Base-by-base conservation (phyloP, 2,888 invertebrate genomes). In the Pheosia gnoma region DNA sequence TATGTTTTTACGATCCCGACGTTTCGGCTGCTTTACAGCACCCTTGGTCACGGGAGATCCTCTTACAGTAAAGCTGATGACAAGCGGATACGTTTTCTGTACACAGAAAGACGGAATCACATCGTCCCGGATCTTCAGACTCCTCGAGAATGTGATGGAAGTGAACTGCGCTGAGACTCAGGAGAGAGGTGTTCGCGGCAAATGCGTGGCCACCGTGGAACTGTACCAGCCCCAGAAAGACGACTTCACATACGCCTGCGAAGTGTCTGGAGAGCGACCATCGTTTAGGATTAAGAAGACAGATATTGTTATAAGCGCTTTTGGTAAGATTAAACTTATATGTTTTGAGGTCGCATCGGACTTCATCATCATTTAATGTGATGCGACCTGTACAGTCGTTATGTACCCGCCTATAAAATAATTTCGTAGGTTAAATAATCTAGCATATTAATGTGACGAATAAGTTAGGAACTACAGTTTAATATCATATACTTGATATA, bases 241-340 rank as follows among this genome's bases (percentile, higher is more conserved):
- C 0, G 81, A 84, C 59, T 74, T 84, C 36, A 75, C 63, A 0
- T 84, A 81, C 65, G 71, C 80, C 0, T 93, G 93, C 58, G 91
- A 91, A 56, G 89, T 89, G 2, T 91, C 92, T 0, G 93, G 92
- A 0, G 93, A 93, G 58, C 65, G 89, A 49, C 93, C 93, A 0
- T 75, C 63, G 65, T 93, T 93, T 57, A 74, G 76, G 39, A 81
- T 85, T 5, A 79, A 77, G 2, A 78, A 71, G n/a, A 74, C 82
- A 56, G 79, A 78, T 9, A 71, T 85, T n/a, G 43, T 74, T 8
- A 72, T 91, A 13, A 75, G 79, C 36, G 80, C 83, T 53, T 77
- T 84, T 38, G 88, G 93, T 93, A 66, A 84, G 84, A 6, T 25
- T 7, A 51, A 8, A 25, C 25, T 9, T 43, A 9, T 43, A 8